These are phyloP conservation scores for Aptenodytes forsteri DNA, from an alignment of 2,113 vertebrate species.

Conservation along the genomic window DNA sequence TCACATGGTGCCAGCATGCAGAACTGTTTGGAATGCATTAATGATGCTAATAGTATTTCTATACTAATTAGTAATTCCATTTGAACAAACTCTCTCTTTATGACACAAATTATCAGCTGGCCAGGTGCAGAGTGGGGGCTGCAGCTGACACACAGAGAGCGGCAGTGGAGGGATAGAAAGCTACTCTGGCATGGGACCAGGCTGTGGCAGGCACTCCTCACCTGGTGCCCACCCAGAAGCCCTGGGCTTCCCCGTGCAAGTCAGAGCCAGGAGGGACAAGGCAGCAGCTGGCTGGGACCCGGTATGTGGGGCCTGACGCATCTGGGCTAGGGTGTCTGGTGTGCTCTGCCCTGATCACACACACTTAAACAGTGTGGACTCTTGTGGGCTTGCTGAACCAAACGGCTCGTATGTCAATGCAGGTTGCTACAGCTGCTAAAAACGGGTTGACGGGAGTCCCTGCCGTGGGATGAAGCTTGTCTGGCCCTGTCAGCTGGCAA, in stretches of 20 bases:
- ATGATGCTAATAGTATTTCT: conserved; percentile 34
- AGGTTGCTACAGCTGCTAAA: neutral
- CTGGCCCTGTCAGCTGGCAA: neutral
- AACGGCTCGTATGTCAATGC: neutral
- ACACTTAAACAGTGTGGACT: neutral
- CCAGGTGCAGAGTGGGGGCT: neutral
- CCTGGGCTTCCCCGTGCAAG: fast-evolving
- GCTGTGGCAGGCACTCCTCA: neutral
- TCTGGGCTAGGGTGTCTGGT: neutral
- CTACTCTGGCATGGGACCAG: neutral
- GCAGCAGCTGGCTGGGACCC: neutral
- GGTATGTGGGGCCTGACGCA: fast-evolving
- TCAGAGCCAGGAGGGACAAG: neutral
- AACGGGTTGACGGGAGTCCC: neutral
- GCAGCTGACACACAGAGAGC: neutral
- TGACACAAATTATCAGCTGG: neutral
- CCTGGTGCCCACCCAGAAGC: neutral
- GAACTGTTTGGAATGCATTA: conserved; percentile 43
- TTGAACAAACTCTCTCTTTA: conserved; percentile 36
- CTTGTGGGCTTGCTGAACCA: neutral
- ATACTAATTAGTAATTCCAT: conserved; percentile 49
- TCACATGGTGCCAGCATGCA: neutral
- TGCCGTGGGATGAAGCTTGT: neutral
- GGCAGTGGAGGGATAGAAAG: neutral
- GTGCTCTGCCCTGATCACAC: neutral